phyloP scores from a whole-genome alignment of 2,888 invertebrate genomes.

The Eupithecia exiguata region DNA sequence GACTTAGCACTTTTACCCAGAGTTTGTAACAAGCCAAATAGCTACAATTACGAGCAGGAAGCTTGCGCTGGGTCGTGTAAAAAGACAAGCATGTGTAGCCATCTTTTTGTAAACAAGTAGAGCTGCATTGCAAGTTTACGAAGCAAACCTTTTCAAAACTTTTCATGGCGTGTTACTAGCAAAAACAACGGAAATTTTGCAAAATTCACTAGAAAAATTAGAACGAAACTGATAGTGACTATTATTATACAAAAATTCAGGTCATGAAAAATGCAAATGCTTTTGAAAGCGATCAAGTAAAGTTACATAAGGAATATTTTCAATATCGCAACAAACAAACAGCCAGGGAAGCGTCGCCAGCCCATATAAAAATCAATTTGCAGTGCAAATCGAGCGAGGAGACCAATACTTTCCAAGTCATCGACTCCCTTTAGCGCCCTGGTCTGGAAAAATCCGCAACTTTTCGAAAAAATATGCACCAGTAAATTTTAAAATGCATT shows the following conservation, averaged over 20 bases:
- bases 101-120: slow-evolving; percentile 32
- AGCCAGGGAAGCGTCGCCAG: slow-evolving; percentile 49
- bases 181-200: background rate
- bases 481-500: slow-evolving; percentile 55
- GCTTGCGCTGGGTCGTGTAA: slow-evolving; percentile 32
- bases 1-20: slow-evolving; percentile 32
- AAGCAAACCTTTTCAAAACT: slow-evolving; percentile 19
- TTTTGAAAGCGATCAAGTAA: slow-evolving; percentile 19
- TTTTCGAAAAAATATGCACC: slow-evolving; percentile 59
- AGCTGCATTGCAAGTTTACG: slow-evolving; percentile 19
- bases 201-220: background rate
- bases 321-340: slow-evolving; percentile 47
- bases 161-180: background rate
- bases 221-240: background rate
- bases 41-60: slow-evolving; percentile 43
- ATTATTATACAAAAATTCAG: slow-evolving; percentile 9
- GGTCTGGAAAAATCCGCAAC: slow-evolving; percentile 75
- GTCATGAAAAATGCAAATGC: slow-evolving; percentile 12
- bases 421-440: slow-evolving; percentile 69
- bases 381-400: slow-evolving; percentile 79
- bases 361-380: slow-evolving; percentile 80
- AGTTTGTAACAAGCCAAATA: slow-evolving; percentile 40
- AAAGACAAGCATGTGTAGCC: slow-evolving; percentile 35
- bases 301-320: slow-evolving; percentile 26
- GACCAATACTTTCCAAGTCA: slow-evolving; percentile 80